These are phyloP conservation scores for Sinocyclocheilus anophthalmus DNA, from an alignment of 2,113 vertebrate genomes.

Conservation along the genomic window DNA sequence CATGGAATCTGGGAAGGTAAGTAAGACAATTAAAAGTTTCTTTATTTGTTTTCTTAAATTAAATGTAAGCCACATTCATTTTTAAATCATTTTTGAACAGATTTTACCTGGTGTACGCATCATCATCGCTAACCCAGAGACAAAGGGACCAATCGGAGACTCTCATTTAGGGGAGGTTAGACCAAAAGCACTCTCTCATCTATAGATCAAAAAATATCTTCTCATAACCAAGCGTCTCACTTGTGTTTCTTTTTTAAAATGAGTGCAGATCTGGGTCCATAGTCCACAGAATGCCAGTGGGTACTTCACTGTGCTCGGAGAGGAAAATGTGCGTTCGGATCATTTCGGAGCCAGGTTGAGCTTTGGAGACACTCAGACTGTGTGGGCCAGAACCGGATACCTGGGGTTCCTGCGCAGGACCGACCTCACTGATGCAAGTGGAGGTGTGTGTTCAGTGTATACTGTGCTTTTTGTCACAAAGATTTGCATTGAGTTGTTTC, in stretches of 20 bases:
- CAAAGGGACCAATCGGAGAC: conserved; percentile 96
- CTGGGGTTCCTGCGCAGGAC: conserved; percentile 95
- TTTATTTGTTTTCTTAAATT: background rate
- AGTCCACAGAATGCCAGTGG: conserved; percentile 95
- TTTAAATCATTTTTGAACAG: conserved; percentile 64
- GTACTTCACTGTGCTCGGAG: conserved; percentile 93
- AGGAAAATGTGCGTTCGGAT: conserved; percentile 92
- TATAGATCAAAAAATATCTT: background rate
- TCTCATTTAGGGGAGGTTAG: conserved; percentile 95
- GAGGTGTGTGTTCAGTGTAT: conserved; percentile 75
- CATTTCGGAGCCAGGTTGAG: conserved; percentile 93
- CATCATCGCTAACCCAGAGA: conserved; percentile 99
- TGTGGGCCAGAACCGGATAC: conserved; percentile 97
- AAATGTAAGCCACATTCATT: background rate
- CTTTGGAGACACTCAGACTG: conserved; percentile 94
- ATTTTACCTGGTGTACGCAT: conserved; percentile 96
- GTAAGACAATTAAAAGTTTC: background rate
- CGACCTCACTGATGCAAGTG: conserved; percentile 93
- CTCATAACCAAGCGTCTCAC: background rate
- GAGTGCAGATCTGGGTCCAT: conserved; percentile 92
- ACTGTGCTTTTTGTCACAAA: background rate
- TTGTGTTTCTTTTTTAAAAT: conserved; percentile 8
- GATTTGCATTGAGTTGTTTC: background rate
- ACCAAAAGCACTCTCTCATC: background rate
- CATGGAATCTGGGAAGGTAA: conserved; percentile 98